Evolutionary conservation across 2,797 vertebrate species (phyloP).

Genomic region (Vireo griseus): DNA sequence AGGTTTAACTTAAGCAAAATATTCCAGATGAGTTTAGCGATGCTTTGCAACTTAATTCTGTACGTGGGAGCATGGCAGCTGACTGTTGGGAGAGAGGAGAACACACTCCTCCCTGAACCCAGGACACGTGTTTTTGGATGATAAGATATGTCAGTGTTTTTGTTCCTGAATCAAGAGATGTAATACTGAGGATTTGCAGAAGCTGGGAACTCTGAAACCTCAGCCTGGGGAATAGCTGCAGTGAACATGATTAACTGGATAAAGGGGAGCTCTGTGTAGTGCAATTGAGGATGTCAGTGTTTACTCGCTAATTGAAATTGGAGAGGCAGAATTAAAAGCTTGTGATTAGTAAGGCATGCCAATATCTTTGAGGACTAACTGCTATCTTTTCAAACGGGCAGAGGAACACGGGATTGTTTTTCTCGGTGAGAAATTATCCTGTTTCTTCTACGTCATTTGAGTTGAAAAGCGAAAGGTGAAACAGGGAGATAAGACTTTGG

Average conservation of each 20-base stretch:
- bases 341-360: background rate
- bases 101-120: slow-evolving; percentile 1
- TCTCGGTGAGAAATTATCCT: background rate
- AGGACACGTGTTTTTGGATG: slow-evolving; percentile 19
- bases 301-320: slow-evolving; percentile 53
- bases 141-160: slow-evolving; percentile 53
- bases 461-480: background rate
- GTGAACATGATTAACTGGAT: slow-evolving; percentile 24
- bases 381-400: background rate
- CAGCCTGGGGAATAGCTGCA: background rate
- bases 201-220: background rate
- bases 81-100: background rate
- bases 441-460: accelerated
- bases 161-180: slow-evolving; percentile 40
- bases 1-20: slow-evolving; percentile 61
- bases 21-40: slow-evolving; percentile 31
- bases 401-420: background rate
- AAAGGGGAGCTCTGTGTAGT: background rate
- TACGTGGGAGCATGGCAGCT: background rate
- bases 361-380: background rate
- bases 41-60: slow-evolving; percentile 53
- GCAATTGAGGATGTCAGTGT: slow-evolving; percentile 23
- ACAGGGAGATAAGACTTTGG: background rate
- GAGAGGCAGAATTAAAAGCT: slow-evolving; percentile 43
- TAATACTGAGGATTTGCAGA: background rate